A percentile compares a stretch with the other conserved stretches of the same genome.
phyloP scores from a whole-genome alignment of 1,140 invertebrate genomes.

The Caenorhabditis inopinata region DNA sequence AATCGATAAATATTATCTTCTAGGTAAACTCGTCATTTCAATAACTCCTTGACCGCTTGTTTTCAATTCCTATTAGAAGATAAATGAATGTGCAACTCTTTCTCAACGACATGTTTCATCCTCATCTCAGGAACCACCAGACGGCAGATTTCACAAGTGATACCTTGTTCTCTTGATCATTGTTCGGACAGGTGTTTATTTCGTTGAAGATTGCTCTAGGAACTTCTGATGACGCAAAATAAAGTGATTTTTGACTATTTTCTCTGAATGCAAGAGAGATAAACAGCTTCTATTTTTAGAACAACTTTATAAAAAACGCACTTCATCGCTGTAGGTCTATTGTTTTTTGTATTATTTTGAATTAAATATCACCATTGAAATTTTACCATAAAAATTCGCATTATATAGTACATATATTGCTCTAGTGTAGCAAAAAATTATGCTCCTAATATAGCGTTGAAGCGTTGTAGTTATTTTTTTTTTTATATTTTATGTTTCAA shows the following conservation, averaged over 20 bases:
- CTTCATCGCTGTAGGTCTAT: not conserved
- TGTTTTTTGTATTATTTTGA: not conserved
- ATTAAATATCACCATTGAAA: no score
- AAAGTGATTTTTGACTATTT: no score
- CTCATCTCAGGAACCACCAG: not conserved
- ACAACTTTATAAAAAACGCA: not conserved
- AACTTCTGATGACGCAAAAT: not conserved
- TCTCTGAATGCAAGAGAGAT: not conserved
- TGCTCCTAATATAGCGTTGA: no score
- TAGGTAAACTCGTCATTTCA: no score
- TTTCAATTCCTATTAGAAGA: not conserved
- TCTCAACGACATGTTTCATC: slow-evolving; percentile 4
- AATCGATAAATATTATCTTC: no score
- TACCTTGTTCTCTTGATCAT: slow-evolving; percentile 10
- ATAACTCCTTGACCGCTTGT: no score
- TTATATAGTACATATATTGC: no score
- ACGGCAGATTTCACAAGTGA: not conserved
- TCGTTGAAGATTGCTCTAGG: not conserved
- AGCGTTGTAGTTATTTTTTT: not conserved
- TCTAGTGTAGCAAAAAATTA: no score
- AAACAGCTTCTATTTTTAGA: slow-evolving; percentile 8
- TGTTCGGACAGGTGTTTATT: slow-evolving; percentile 14
- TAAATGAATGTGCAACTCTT: not conserved
- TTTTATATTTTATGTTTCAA: not conserved
- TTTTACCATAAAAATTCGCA: no score